Percentiles rank a stretch among this genome's conserved stretches.
phyloP scores from a whole-genome alignment of 2,797 vertebrate genomes.

The Centropyge bicolor region DNA sequence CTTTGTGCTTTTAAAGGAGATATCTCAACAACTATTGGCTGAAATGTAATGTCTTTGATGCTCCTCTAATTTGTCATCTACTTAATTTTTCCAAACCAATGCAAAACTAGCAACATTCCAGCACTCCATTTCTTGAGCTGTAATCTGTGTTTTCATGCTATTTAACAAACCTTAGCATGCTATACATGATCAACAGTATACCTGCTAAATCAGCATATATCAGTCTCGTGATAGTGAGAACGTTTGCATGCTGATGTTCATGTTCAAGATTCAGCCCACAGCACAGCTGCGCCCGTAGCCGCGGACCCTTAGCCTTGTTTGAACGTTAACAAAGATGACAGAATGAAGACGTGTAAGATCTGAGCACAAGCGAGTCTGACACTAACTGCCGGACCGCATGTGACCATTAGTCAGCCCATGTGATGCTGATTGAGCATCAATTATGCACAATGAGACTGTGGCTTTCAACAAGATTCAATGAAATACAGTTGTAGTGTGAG shows the following conservation, averaged over 20 bases:
- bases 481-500: slow-evolving; percentile 15
- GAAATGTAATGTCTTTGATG: not conserved
- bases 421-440: not conserved
- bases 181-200: not conserved
- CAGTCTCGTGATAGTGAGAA: not conserved
- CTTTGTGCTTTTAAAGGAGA: no score
- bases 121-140: not conserved
- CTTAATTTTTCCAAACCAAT: not conserved
- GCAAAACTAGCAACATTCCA: not conserved
- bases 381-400: not conserved
- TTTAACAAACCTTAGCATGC: not conserved
- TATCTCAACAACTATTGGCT: no score
- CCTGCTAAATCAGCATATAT: not conserved
- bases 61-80: not conserved
- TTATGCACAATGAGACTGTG: slow-evolving; percentile 4
- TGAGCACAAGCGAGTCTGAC: not conserved
- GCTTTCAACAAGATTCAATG: slow-evolving; percentile 31
- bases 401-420: slow-evolving; percentile 12
- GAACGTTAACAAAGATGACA: not conserved
- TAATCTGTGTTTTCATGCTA: not conserved
- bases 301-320: not conserved
- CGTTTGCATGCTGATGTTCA: not conserved
- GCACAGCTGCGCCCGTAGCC: not conserved
- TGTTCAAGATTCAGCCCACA: not conserved
- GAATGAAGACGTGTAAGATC: slow-evolving; percentile 3